Evolutionary conservation across 2,113 vertebrate genomes (phyloP), one percentile per base, ranked within the genome.

Genomic region (Pimephales promelas): DNA sequence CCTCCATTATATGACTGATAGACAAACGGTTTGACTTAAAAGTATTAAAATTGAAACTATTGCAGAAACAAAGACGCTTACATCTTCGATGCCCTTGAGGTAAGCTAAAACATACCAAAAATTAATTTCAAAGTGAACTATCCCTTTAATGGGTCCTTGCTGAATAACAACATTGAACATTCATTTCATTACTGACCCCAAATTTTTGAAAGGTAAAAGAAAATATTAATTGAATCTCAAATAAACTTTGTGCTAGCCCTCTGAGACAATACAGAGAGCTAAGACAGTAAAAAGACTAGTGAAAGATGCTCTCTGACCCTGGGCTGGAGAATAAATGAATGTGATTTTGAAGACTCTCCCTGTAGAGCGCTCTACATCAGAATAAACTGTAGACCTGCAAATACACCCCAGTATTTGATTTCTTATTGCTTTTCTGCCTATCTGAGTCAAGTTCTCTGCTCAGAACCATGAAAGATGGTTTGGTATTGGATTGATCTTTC

Each of bases 351-450:
- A 13, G 10, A 28, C 18, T 20, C 34, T 83, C 81, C 36, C 81
- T 3, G n/a, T 75, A 80, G 81, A 83, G 77, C 13, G 43, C 57
- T 59, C 16, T 16, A 52, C 34, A 54, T 52, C 16, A 61, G 54
- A 77, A 59, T 72, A 76, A 57, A 87, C 78, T 77, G 57, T 57
- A 20, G 74, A 56, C 52, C 31, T 77, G 20, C 31, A 85, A 75
- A 81, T 24, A 56, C 72, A 79, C 62, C 74, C 8, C 18, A 75
- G 66, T 59, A n/a, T n/a, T n/a, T 84, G 56, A 87, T 64, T 83
- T 84, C 62, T 84, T 86, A 79, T 84, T 85, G 84, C 82, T 86
- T 86, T 84, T 84, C 77, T 85, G 86, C 61, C 86, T 76, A 77
- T 10, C 56, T 79, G 18, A 79, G 80, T 66, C 72, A 36, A 79